Base-by-base conservation (phyloP, 2,888 invertebrate species). In the Chrysolina americana region DNA sequence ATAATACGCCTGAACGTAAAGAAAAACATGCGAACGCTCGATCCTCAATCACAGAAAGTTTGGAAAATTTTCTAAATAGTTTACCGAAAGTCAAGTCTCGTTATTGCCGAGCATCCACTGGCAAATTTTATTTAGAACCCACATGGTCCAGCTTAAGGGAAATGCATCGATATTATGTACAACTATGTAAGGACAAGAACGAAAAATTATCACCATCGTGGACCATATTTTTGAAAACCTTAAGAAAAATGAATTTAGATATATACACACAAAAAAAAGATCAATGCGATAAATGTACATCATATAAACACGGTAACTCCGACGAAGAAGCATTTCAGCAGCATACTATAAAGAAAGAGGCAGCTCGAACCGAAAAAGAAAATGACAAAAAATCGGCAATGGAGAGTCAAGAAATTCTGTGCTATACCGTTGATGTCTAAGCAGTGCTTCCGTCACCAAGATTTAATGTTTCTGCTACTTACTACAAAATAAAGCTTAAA, bases 381-480 rank as follows among this genome's bases (percentile, higher is more conserved):
- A 78, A 78, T 56, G 78, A 81, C 70, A 80, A 77, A 76, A n/a
- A 75, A 21, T 41, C 48, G n/a, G 73, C 71, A 11, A 59, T 76
- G 63, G 50, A 72, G 64, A 75, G 72, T n/a, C n/a, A n/a, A n/a
- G n/a, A n/a, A n/a, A n/a, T n/a, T n/a, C n/a, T n/a, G n/a, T n/a
- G n/a, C n/a, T n/a, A n/a, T n/a, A n/a, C n/a, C n/a, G n/a, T n/a
- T n/a, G n/a, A n/a, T n/a, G n/a, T n/a, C n/a, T n/a, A n/a, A n/a
- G n/a, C n/a, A n/a, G n/a, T n/a, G n/a, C n/a, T n/a, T n/a, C n/a
- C n/a, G n/a, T n/a, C n/a, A n/a, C n/a, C n/a, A n/a, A n/a, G n/a
- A n/a, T n/a, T n/a, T n/a, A n/a, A n/a, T n/a, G n/a, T n/a, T n/a
- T n/a, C n/a, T n/a, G n/a, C n/a, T n/a, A n/a, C n/a, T n/a, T n/a